phyloP scores from a whole-genome alignment of 2,113 vertebrate species.

The Zeus faber region DNA sequence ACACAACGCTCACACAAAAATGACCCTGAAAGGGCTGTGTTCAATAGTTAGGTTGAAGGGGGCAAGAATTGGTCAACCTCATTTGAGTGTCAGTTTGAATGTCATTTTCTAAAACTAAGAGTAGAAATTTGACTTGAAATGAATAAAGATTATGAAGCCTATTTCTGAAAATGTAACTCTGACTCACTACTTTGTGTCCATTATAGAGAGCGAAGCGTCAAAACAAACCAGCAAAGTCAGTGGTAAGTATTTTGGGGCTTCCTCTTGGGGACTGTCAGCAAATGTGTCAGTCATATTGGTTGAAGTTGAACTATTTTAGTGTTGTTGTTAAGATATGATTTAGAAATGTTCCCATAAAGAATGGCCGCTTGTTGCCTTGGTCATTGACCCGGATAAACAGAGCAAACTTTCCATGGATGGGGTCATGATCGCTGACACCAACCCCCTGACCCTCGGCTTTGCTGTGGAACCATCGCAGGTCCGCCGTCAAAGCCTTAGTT shows the following conservation, averaged over 20 bases:
- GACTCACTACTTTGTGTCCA: slow-evolving; percentile 33
- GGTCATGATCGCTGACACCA: no score
- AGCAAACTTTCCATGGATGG: no score
- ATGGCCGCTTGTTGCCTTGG: no score
- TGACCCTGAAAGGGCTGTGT: slow-evolving; percentile 28
- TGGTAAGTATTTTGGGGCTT: slow-evolving; percentile 58
- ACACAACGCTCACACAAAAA: slow-evolving; percentile 19
- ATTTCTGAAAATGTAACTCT: no score
- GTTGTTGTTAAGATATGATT: background rate
- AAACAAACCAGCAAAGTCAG: slow-evolving; percentile 60
- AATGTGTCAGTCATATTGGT: background rate
- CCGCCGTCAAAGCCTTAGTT: no score
- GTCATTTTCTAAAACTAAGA: background rate
- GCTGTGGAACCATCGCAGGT: no score
- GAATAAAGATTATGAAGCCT: no score
- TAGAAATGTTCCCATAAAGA: no score
- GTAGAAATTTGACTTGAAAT: no score
- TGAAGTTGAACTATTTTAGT: background rate
- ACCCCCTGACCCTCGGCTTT: no score
- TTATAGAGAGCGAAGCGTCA: slow-evolving; percentile 74
- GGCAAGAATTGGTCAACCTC: slow-evolving; percentile 35
- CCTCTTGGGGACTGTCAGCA: background rate
- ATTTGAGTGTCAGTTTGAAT: slow-evolving; percentile 1
- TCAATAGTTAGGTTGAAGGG: no score
- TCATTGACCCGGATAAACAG: no score